A percentile compares a stretch with the other conserved stretches of the same genome.
Conservation (phyloP, 37 sponge, comb jelly and placozoan genomes). For the Spongilla lacustris region DNA sequence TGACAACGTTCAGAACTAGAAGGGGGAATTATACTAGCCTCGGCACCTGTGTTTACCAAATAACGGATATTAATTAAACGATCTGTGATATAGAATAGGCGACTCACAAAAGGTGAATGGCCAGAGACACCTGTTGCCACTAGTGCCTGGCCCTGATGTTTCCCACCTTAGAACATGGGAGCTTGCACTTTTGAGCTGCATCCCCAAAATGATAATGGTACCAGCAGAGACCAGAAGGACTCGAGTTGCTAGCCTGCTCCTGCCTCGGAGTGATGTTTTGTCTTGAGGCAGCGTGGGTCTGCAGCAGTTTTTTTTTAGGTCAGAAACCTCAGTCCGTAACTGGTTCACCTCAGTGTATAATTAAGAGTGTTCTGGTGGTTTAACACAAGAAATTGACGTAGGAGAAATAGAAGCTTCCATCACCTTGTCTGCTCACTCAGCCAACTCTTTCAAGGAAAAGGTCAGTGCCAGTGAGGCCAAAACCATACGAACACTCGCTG, state of each 20-base stretch:
- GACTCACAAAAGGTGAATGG: conserved; percentile 44
- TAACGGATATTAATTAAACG: conserved; percentile 9
- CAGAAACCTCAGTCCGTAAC: not conserved
- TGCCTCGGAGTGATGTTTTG: no score
- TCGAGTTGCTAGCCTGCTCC: no score
- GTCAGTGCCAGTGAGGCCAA: no score
- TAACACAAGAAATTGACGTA: no score
- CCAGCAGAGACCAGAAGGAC: conserved; percentile 37
- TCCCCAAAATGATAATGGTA: conserved; percentile 56
- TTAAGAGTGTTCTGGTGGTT: no score
- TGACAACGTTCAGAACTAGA: conserved; percentile 5
- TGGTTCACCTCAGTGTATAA: no score
- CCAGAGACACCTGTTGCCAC: conserved; percentile 64
- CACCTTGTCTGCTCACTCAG: no score
- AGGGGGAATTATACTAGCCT: conserved; percentile 44
- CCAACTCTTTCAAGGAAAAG: no score
- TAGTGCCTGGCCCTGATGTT: conserved; percentile 65
- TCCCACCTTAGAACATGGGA: conserved; percentile 51
- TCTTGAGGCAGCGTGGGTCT: not conserved
- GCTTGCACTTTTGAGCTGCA: conserved; percentile 46
- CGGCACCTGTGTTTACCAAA: conserved; percentile 73
- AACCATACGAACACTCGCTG: no score
- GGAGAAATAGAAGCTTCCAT: no score
- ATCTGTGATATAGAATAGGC: conserved; percentile 54
- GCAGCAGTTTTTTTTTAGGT: not conserved